Conservation (phyloP, 1,140 invertebrate species). For the Diorhabda elongata region DNA sequence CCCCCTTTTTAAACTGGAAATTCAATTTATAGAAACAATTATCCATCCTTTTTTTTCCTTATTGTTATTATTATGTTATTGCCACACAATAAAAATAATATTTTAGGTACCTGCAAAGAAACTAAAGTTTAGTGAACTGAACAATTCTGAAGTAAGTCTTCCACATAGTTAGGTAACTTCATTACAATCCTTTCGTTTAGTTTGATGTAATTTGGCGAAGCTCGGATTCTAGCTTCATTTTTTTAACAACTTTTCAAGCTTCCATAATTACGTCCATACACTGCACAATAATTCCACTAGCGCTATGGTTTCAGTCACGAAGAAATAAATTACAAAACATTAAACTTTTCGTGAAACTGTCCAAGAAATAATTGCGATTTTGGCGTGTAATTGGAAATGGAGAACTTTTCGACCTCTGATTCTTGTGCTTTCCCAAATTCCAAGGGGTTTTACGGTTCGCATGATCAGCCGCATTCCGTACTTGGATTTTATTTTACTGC, state of each 20-base stretch:
- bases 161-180: no score
- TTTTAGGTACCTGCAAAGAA: no score
- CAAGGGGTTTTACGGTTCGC: neutral
- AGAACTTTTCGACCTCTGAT: neutral
- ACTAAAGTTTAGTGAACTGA: no score
- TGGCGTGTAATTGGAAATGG: neutral
- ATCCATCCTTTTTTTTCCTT: no score
- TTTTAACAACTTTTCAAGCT: neutral
- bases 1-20: no score
- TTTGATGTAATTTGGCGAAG: no score
- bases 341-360: constrained; percentile 2
- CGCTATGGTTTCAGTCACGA: neutral
- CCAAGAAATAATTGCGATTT: constrained; percentile 2
- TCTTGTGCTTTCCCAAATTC: neutral
- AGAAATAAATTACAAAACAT: constrained; percentile 3
- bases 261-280: neutral
- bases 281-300: neutral
- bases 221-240: neutral
- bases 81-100: no score
- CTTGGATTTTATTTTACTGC: neutral
- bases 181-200: no score
- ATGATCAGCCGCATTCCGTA: neutral
- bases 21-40: no score
- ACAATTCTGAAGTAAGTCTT: no score
- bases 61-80: no score